These are phyloP conservation scores for Brachionus sp. DNA, from an alignment of 1,140 invertebrate genomes.

Conservation along the genomic window DNA sequence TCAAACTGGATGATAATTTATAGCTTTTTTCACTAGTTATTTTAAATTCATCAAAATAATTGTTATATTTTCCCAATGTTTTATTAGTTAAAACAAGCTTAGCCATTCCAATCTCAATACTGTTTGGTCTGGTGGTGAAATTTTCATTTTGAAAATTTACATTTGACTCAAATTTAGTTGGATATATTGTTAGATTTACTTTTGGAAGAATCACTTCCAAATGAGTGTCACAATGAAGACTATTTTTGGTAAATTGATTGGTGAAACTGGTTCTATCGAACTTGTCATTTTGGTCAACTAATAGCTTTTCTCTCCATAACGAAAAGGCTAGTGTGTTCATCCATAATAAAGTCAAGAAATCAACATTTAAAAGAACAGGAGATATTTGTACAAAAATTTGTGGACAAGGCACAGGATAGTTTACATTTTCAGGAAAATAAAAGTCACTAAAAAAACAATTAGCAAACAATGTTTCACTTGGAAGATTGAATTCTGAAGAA, in stretches of 20 bases:
- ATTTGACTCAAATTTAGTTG: background rate
- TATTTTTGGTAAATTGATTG: background rate
- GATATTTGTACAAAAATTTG: slow-evolving; percentile 85
- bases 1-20: background rate
- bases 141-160: background rate
- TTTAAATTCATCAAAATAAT: background rate
- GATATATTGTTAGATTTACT: slow-evolving; percentile 28
- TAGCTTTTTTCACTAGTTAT: background rate
- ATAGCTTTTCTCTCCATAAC: slow-evolving; percentile 17
- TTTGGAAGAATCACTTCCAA: slow-evolving; percentile 26
- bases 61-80: background rate
- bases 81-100: background rate
- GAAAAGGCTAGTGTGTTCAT: slow-evolving; percentile 79
- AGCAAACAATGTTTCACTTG: background rate
- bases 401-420: slow-evolving; percentile 74
- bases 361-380: slow-evolving; percentile 78
- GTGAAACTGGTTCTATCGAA: background rate
- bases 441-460: slow-evolving; percentile 87
- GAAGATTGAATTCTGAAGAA: background rate
- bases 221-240: slow-evolving; percentile 34
- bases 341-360: slow-evolving; percentile 81
- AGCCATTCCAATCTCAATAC: slow-evolving; percentile 19
- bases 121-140: background rate
- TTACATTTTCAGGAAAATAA: slow-evolving; percentile 88
- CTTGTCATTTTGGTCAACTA: slow-evolving; percentile 10